These are phyloP conservation scores for Ammodytes marinus DNA, from an alignment of 2,113 vertebrate genomes.

Conservation along the genomic window DNA sequence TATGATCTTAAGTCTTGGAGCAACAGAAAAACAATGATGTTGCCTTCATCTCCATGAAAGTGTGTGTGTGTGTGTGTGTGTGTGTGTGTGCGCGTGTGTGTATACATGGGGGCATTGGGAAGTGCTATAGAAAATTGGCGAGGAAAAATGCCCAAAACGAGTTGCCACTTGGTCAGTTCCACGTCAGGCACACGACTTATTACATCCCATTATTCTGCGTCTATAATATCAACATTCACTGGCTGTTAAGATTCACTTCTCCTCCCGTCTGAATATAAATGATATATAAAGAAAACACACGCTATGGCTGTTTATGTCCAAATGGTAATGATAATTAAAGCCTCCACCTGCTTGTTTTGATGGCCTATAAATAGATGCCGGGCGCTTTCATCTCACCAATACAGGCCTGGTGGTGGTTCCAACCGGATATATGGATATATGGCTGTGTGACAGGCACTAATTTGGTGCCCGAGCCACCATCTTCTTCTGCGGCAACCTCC, in stretches of 20 bases:
- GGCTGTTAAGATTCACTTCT: constrained; percentile 29
- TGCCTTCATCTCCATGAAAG: constrained; percentile 16
- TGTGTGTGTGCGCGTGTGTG: background rate
- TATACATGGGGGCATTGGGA: background rate
- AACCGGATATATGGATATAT: constrained; percentile 64
- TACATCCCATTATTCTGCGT: constrained; percentile 56
- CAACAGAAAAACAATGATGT: constrained; percentile 7
- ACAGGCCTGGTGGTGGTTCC: constrained; percentile 58
- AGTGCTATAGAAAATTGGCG: constrained; percentile 15
- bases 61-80: background rate
- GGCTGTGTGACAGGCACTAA: constrained; percentile 65
- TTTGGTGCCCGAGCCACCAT: constrained; percentile 65
- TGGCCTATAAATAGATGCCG: constrained; percentile 63
- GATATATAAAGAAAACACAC: constrained; percentile 10
- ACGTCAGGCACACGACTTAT: constrained; percentile 12
- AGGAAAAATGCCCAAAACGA: constrained; percentile 24
- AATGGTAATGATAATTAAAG: constrained; percentile 69
- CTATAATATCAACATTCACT: constrained; percentile 48
- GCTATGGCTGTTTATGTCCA: constrained; percentile 54
- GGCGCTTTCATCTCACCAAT: constrained; percentile 54
- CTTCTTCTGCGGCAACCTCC: constrained; percentile 23
- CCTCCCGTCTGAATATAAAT: constrained; percentile 34
- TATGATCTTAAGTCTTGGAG: constrained; percentile 3
- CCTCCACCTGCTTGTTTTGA: constrained; percentile 71
- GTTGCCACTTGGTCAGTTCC: constrained; percentile 14